Evolutionary conservation across 2,888 invertebrate genomes (phyloP).

Genomic region (Tyria jacobaeae): DNA sequence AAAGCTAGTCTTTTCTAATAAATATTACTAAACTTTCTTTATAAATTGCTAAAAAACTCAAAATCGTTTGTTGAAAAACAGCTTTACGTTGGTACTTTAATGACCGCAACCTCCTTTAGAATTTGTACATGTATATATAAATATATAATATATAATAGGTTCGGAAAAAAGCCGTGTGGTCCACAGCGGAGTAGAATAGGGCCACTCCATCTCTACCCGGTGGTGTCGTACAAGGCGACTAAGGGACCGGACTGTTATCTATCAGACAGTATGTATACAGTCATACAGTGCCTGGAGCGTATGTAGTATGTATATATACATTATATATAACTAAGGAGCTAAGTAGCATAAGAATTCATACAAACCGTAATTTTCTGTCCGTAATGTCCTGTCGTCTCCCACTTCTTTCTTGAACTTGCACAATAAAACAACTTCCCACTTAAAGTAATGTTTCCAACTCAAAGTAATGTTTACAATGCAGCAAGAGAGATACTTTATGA

Average conservation of each 20-base stretch:
- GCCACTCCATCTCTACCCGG: too few species aligned
- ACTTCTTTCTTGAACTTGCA: slow-evolving; percentile 51
- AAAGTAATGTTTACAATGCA: slow-evolving; percentile 71
- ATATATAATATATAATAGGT: too few species aligned
- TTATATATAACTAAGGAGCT: too few species aligned
- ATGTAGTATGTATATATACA: too few species aligned
- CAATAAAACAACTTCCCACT: slow-evolving; percentile 65
- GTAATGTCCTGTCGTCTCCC: slow-evolving; percentile 25
- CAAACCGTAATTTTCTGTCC: slow-evolving; percentile 19
- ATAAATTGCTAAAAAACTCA: not conserved
- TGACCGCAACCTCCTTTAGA: not conserved
- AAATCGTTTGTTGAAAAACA: not conserved
- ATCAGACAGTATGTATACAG: too few species aligned
- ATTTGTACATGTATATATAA: too few species aligned
- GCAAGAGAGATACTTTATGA: slow-evolving; percentile 71
- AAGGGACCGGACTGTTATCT: too few species aligned
- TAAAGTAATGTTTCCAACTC: slow-evolving; percentile 65
- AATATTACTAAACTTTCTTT: not conserved
- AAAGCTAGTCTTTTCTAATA: too few species aligned
- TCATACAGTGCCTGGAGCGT: too few species aligned
- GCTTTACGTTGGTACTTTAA: not conserved
- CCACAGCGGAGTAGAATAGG: too few species aligned
- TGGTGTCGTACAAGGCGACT: too few species aligned
- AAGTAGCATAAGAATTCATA: slow-evolving; percentile 35
- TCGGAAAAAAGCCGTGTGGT: too few species aligned